Evolutionary conservation across 1,140 invertebrate genomes (phyloP), one percentile per base, ranked within the genome.

Genomic region (Zophobas atratus): DNA sequence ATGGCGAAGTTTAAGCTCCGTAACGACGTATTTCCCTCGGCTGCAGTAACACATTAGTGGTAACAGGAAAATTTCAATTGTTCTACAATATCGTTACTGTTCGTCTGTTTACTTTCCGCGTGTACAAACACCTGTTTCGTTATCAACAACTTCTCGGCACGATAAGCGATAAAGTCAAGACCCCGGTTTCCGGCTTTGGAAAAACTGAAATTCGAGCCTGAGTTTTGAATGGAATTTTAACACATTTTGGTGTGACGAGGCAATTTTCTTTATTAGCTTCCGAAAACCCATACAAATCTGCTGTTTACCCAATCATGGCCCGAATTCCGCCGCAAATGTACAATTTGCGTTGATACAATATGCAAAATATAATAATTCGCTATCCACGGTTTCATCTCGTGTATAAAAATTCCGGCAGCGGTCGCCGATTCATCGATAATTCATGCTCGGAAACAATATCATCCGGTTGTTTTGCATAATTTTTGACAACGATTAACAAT

Each of bases 401-500:
- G 2, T 20, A 39, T 41, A 67, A 67, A 67, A 67, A 67, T 67
- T 67, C 60, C 2, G 33, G 33, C 6, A 38, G 43, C 60, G 60
- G 1, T 6, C 6, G 39, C 6, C 20, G 33, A 48, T 46, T 67
- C 60, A 67, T 67, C 60, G 60, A 67, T 67, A 67, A 43, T 67
- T 67, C 60, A 32, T 8, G 38, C 4, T 67, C 43, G 38, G 60
- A 67, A 67, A 67, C 60, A 67, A 67, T 67, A 43, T 60, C 56
- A 60, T 67, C 39, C 60, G 39, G 60, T 67, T 67, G 43, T 67
- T 67, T 43, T 67, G 39, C 39, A 67, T 43, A 43, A 67, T 67
- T 67, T 67, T 67, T 67, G 60, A 43, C 39, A 43, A 41, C 35
- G 38, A 60, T 60, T 60, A 67, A 67, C 60, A 67, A 67, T 67